phyloP scores from a whole-genome alignment of 2,113 vertebrate genomes.

The Mus musculus region DNA sequence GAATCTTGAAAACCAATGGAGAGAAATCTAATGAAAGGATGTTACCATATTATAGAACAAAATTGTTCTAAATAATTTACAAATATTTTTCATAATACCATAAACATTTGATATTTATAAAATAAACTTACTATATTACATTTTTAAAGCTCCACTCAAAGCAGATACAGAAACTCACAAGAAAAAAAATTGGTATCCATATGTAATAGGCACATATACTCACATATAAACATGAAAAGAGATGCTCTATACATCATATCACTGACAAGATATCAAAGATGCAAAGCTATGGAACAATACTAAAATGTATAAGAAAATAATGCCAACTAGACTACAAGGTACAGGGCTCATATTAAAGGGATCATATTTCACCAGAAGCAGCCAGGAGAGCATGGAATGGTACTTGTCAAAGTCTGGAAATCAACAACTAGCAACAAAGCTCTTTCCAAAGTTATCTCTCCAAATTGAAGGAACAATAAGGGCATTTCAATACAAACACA shows the following conservation, averaged over 20 bases:
- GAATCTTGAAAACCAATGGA: background rate
- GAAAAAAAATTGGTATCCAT: background rate
- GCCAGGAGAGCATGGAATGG: background rate
- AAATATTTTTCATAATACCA: background rate
- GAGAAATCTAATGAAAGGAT: background rate
- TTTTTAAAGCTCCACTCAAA: slow-evolving; percentile 43
- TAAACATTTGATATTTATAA: background rate
- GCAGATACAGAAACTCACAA: background rate
- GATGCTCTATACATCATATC: background rate
- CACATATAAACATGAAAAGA: background rate
- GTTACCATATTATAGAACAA: background rate
- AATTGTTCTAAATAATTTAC: background rate
- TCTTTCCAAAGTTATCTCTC: background rate
- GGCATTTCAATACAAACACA: background rate
- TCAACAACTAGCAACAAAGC: background rate
- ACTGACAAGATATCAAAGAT: background rate
- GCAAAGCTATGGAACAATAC: background rate
- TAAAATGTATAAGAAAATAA: background rate
- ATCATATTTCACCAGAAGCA: background rate
- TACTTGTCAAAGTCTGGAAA: background rate
- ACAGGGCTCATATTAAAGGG: background rate
- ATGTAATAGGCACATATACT: background rate
- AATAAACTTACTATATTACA: background rate
- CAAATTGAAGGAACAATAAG: background rate
- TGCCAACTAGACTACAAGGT: background rate